These are phyloP conservation scores for Grantiella picta DNA, from an alignment of 2,113 vertebrate genomes.

Conservation along the genomic window DNA sequence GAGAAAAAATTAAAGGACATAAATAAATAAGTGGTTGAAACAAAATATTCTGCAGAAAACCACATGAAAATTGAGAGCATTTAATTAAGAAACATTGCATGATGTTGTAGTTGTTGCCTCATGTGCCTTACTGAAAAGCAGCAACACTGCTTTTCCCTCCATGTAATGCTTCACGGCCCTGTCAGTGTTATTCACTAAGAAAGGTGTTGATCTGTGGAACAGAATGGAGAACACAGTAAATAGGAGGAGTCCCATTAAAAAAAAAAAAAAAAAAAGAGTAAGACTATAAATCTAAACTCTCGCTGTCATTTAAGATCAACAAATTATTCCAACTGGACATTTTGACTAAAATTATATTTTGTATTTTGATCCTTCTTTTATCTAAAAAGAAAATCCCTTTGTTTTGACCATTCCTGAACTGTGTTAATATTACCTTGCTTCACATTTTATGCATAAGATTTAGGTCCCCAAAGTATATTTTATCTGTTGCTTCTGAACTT, in stretches of 20 bases:
- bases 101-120: not conserved
- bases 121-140: not conserved
- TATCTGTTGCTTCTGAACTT: not conserved
- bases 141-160: fast-evolving
- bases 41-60: not conserved
- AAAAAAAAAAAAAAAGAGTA: not conserved
- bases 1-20: not conserved
- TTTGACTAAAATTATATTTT: not conserved
- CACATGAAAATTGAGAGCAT: not conserved
- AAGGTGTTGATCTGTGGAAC: not conserved
- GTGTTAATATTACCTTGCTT: not conserved
- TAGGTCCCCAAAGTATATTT: not conserved
- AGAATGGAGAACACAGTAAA: no score
- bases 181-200: not conserved
- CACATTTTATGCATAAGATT: not conserved
- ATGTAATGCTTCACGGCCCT: not conserved
- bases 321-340: not conserved
- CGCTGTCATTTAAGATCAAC: not conserved
- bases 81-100: not conserved
- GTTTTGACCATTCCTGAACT: not conserved
- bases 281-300: not conserved
- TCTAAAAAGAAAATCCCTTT: not conserved
- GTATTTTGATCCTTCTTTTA: not conserved
- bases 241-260: not conserved
- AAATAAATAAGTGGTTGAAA: not conserved